Base-by-base conservation (phyloP, 1,140 invertebrate species). In the Zaprionus taronus region DNA sequence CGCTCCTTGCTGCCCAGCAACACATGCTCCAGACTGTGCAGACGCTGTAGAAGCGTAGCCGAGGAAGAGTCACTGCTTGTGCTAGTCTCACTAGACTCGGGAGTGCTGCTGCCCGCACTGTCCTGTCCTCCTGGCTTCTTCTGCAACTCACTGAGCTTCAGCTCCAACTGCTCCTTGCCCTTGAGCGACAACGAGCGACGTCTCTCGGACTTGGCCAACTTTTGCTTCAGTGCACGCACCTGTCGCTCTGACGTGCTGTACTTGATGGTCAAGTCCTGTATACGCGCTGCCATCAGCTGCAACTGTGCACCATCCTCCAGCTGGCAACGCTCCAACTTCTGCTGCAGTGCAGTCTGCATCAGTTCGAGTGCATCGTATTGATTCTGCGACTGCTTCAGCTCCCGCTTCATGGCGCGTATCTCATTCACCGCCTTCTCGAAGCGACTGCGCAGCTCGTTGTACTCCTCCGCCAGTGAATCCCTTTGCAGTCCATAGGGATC, bases 201-300 rank as follows among this genome's bases (percentile, higher is more conserved):
- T 77, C 97, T 96, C 83, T 98, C 97, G 0, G 95, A 94, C 90
- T 97, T 96, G 75, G 95, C 95, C 44, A 97, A 92, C 91, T 97
- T 97, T 80, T 96, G 96, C 92, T 97, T 97, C 22, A 97, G 79
- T 5, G 94, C 95, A 63, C 97, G 93, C 11, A 97, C 95, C 92
- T 97, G 96, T 81, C 97, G 97, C 83, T 98, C 97, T n/a, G 96
- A 96, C 1, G 94, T 94, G 4, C 94, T 95, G 24, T 98, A 93
- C 92, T 98, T 98, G 36, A 95, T 94, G 0, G 97, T 98, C 38
- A 98, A 92, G 92, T 98, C 97, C 85, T 97, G 95, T 47, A 98
- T 96, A 28, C 97, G 94, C n/a, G 95, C 95, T 1, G 96, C 96
- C 96, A 98, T 97, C 67, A 98, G 93, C 55, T 95, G 95, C 22